These are phyloP conservation scores for Elysia crispata DNA, from an alignment of 2,888 invertebrate genomes.

Conservation along the genomic window DNA sequence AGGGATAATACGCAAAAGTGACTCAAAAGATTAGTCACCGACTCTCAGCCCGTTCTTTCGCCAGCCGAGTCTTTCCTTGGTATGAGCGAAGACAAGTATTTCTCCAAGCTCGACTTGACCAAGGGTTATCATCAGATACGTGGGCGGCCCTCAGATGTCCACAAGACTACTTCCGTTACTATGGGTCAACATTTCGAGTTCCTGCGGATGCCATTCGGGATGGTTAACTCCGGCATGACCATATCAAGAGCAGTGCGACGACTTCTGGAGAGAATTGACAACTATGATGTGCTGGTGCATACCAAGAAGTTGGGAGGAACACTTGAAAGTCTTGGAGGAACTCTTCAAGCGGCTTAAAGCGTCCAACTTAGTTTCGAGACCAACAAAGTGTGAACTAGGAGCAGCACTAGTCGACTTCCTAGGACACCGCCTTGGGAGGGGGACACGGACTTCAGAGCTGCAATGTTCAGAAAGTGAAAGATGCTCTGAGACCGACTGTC, in stretches of 20 bases:
- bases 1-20: constrained; percentile 35
- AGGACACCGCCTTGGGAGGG: constrained; percentile 11
- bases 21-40: constrained; percentile 46
- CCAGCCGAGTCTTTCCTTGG: no score
- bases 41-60: constrained; percentile 27
- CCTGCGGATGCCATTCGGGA: background rate
- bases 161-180: background rate
- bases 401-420: background rate
- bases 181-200: background rate
- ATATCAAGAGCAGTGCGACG: background rate
- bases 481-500: background rate
- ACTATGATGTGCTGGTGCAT: constrained; percentile 1
- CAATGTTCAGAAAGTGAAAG: background rate
- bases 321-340: background rate
- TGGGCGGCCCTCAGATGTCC: background rate
- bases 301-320: constrained; percentile 1
- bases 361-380: background rate
- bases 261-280: background rate
- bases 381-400: constrained; percentile 21
- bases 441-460: background rate
- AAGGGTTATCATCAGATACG: no score
- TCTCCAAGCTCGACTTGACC: constrained; percentile 10
- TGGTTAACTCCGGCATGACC: background rate
- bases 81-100: no score
- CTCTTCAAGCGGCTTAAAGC: background rate